Evolutionary conservation across 2,888 invertebrate genomes (phyloP).

Genomic region (Cerastis leucographa): DNA sequence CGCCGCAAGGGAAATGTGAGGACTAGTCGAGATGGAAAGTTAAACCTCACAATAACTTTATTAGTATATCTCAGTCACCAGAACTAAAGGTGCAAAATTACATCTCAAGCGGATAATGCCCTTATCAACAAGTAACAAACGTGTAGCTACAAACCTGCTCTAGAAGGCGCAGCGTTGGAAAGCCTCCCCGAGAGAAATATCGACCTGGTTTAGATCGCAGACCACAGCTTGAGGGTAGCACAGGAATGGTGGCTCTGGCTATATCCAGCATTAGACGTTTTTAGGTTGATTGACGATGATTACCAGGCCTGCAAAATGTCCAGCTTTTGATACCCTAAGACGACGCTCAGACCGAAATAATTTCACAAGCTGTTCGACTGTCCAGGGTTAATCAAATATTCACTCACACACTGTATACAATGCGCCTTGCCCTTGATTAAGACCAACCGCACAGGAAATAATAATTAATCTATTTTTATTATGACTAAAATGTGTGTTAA

Average conservation of each 20-base stretch:
- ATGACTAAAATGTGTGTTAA: constrained; percentile 4
- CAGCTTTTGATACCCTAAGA: not conserved
- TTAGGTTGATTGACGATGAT: not conserved
- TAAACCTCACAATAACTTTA: not conserved
- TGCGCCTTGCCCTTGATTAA: not conserved
- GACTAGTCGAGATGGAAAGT: not conserved
- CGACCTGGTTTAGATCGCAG: not conserved
- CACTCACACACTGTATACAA: not conserved
- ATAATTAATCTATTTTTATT: not conserved
- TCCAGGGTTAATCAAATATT: not conserved
- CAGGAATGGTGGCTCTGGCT: not conserved
- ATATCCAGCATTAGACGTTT: not conserved
- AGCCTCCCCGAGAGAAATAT: not conserved
- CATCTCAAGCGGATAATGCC: no score
- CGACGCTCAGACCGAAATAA: not conserved
- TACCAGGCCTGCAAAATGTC: not conserved
- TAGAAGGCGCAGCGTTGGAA: not conserved
- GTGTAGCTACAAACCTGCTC: not conserved
- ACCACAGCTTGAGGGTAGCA: not conserved
- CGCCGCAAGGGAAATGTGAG: not conserved
- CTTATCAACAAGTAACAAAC: not conserved
- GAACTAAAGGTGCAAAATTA: no score
- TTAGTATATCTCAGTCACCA: no score
- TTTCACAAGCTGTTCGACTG: not conserved
- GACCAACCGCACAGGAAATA: constrained; percentile 1